These are phyloP conservation scores for Biston betularia DNA, from an alignment of 2,888 invertebrate genomes.

Conservation along the genomic window DNA sequence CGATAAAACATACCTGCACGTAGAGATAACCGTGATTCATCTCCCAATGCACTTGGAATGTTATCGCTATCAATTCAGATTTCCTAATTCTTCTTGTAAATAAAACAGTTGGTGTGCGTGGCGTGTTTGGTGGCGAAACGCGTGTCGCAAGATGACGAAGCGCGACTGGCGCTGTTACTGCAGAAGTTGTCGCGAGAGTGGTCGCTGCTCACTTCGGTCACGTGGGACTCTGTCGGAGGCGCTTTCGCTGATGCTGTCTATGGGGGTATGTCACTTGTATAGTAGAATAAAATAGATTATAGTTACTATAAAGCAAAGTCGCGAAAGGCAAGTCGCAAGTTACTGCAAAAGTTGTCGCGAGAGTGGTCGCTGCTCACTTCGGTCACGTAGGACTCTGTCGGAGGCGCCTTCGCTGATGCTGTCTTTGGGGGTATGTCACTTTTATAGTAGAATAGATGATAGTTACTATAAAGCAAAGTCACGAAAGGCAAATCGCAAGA, in stretches of 20 bases:
- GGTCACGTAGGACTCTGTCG: conserved; percentile 90
- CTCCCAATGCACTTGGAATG: background rate
- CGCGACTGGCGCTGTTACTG: conserved; percentile 88
- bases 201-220: conserved; percentile 90
- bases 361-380: conserved; percentile 92
- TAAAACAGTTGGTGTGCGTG: conserved; percentile 87
- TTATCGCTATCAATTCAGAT: background rate
- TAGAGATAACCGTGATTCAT: conserved; percentile 9
- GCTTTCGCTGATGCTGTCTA: conserved; percentile 89
- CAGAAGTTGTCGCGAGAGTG: conserved; percentile 91
- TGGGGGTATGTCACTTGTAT: conserved; percentile 74
- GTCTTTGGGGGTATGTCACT: conserved; percentile 85
- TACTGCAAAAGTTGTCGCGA: conserved; percentile 89
- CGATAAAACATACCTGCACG: background rate
- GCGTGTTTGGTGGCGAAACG: conserved; percentile 89
- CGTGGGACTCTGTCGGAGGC: conserved; percentile 90
- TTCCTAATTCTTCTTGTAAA: background rate
- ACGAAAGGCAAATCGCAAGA: conserved; percentile 90
- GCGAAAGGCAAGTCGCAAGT: conserved; percentile 90
- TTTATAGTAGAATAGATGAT: background rate
- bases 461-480: conserved; percentile 54
- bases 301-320: no score
- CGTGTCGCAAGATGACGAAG: conserved; percentile 90
- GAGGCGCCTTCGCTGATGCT: conserved; percentile 88
- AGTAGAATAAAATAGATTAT: no score